A percentile compares a stretch with the other conserved stretches of the same genome.
phyloP scores from a whole-genome alignment of 2,113 vertebrate species.

The Fregetta grallaria region DNA sequence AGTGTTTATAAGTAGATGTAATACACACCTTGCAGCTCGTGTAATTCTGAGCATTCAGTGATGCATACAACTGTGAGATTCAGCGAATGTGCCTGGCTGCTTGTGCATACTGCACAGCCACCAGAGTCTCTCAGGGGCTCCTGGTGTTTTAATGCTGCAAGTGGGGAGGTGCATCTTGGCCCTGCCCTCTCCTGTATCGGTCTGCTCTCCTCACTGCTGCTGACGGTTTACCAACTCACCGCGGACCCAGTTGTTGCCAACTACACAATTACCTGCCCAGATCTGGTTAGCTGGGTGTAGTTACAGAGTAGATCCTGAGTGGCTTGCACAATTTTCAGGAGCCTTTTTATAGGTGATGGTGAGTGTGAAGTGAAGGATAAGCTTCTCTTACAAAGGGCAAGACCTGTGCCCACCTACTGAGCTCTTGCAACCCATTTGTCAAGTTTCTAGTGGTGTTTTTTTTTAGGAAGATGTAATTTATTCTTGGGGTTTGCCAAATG shows the following conservation, averaged over 20 bases:
- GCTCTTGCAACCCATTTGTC: neutral
- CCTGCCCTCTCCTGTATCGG: rapidly evolving
- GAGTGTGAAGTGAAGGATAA: neutral
- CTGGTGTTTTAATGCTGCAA: neutral
- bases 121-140: neutral
- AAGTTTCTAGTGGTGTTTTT: neutral
- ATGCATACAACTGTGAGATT: neutral
- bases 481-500: neutral
- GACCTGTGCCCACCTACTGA: neutral
- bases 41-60: neutral
- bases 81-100: neutral
- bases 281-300: neutral
- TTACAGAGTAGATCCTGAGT: neutral
- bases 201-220: neutral
- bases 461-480: neutral
- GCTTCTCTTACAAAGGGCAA: neutral
- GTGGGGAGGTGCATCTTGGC: neutral
- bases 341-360: neutral
- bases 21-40: neutral
- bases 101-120: neutral
- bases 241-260: neutral
- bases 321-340: neutral
- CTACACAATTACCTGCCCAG: neutral
- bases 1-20: neutral
- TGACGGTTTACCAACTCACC: rapidly evolving